phyloP scores from a whole-genome alignment of 2,888 invertebrate species.

The Rosalia funebris region DNA sequence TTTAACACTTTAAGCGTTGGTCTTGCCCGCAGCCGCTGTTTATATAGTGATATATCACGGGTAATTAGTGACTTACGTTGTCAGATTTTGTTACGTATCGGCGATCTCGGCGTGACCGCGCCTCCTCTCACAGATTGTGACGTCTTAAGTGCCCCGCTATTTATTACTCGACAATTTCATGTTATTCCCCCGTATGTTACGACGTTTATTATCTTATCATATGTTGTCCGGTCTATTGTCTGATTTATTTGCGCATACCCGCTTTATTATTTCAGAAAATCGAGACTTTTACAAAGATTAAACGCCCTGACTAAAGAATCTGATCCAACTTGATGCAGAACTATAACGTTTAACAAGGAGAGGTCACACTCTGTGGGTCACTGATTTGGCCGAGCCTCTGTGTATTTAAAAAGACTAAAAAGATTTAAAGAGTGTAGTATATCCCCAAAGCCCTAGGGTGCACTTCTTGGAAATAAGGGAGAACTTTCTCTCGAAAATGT shows the following conservation, averaged over 20 bases:
- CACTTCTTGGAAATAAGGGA: no score
- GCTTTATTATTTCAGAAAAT: no score
- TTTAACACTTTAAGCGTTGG: constrained; percentile 62
- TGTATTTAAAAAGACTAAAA: no score
- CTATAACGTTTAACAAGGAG: no score
- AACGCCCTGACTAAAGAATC: no score
- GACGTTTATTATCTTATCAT: constrained; percentile 58
- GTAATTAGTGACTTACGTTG: constrained; percentile 62
- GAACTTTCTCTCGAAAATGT: no score
- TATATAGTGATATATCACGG: constrained; percentile 63
- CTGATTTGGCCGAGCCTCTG: no score
- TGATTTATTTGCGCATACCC: constrained; percentile 55
- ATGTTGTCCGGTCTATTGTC: constrained; percentile 49
- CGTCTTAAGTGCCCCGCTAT: constrained; percentile 60
- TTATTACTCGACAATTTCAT: constrained; percentile 57
- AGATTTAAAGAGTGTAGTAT: no score
- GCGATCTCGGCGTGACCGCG: constrained; percentile 55
- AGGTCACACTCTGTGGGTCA: no score
- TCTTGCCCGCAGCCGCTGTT: constrained; percentile 60
- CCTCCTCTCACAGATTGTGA: constrained; percentile 57
- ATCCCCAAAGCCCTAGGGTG: no score
- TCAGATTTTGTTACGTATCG: constrained; percentile 62
- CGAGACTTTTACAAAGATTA: no score
- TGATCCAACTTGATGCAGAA: no score
- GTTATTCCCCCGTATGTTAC: constrained; percentile 55